A percentile compares a stretch with the other conserved stretches of the same genome.
phyloP scores from a whole-genome alignment of 2,888 invertebrate genomes.

The Cyrtodaria siliqua region DNA sequence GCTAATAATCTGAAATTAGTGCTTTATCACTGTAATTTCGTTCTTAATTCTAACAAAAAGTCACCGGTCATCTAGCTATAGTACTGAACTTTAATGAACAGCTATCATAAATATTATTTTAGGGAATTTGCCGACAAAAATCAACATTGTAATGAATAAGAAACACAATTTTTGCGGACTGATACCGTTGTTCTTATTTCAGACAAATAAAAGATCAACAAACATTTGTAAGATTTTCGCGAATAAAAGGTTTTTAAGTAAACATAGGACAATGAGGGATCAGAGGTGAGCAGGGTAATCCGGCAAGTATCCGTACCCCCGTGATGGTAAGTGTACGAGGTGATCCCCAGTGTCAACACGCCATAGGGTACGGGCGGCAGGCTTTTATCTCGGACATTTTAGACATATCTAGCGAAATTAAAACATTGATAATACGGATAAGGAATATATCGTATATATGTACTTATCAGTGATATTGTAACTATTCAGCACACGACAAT shows the following conservation, averaged over 20 bases:
- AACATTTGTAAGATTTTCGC: slow-evolving; percentile 48
- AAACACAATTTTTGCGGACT: slow-evolving; percentile 18
- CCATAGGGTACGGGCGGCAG: slow-evolving; percentile 17
- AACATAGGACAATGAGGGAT: slow-evolving; percentile 43
- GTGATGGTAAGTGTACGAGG: slow-evolving; percentile 10
- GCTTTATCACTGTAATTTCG: slow-evolving; percentile 14
- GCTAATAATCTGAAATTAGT: slow-evolving; percentile 39
- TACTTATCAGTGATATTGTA: slow-evolving; percentile 15
- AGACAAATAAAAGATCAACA: slow-evolving; percentile 43
- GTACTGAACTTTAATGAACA: slow-evolving; percentile 20
- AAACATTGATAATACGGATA: slow-evolving; percentile 51
- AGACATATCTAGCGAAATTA: slow-evolving; percentile 58
- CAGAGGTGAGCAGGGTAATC: background rate
- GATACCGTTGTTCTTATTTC: slow-evolving; percentile 22
- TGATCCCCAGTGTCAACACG: slow-evolving; percentile 43
- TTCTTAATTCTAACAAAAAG: background rate
- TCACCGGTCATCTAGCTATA: slow-evolving; percentile 28
- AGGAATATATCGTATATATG: too few species aligned
- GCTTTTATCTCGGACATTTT: slow-evolving; percentile 57
- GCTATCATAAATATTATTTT: slow-evolving; percentile 24
- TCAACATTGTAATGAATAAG: slow-evolving; percentile 43
- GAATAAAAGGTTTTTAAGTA: slow-evolving; percentile 52
- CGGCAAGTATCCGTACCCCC: slow-evolving; percentile 2
- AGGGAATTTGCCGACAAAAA: slow-evolving; percentile 15
- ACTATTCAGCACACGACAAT: slow-evolving; percentile 37